phyloP scores from a whole-genome alignment of 2,797 vertebrate genomes.

The Myripristis jacobus region DNA sequence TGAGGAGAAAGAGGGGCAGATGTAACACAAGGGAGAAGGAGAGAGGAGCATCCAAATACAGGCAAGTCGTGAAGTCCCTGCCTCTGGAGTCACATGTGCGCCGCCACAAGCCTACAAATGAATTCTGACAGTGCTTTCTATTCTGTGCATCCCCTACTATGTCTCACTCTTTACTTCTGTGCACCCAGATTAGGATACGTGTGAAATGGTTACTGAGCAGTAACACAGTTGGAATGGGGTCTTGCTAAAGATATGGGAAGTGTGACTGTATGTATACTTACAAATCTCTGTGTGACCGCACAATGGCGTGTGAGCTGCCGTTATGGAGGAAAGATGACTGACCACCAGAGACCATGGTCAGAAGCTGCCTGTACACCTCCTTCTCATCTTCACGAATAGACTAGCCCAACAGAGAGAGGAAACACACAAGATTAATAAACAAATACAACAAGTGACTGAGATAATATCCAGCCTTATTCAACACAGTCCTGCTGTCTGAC shows the following conservation, averaged over 20 bases:
- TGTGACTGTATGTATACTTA: slow-evolving; percentile 77
- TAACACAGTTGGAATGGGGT: not conserved
- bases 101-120: too few species aligned
- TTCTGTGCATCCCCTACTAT: too few species aligned
- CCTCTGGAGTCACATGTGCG: too few species aligned
- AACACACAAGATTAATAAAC: not conserved
- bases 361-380: slow-evolving; percentile 93
- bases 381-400: slow-evolving; percentile 92
- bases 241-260: not conserved
- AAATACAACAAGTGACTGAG: not conserved
- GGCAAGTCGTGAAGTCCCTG: too few species aligned
- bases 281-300: slow-evolving; percentile 90
- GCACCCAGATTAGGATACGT: too few species aligned
- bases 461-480: not conserved
- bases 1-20: slow-evolving; percentile 45
- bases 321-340: slow-evolving; percentile 88
- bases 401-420: slow-evolving; percentile 71
- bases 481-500: slow-evolving; percentile 72
- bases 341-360: slow-evolving; percentile 92
- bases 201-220: too few species aligned
- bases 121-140: too few species aligned
- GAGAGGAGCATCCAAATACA: too few species aligned
- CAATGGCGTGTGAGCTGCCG: slow-evolving; percentile 79
- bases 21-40: too few species aligned
- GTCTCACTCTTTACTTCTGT: too few species aligned